Base-by-base conservation (phyloP, 2,888 invertebrate species). In the Carcina quercana region DNA sequence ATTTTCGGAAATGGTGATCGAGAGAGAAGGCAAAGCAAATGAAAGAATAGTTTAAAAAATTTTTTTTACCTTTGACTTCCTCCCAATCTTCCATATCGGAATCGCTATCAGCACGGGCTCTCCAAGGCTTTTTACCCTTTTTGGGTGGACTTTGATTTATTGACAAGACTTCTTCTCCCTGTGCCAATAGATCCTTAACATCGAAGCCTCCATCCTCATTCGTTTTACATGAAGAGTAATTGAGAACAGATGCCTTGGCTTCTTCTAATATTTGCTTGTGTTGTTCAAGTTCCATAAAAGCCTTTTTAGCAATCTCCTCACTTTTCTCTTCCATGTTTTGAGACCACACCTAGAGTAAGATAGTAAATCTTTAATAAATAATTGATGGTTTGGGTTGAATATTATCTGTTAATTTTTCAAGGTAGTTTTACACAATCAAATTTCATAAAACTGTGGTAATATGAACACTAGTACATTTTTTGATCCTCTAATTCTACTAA, bases 21-120 rank as follows among this genome's bases (percentile, higher is more conserved):
- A n/a, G n/a, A n/a, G n/a, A n/a, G n/a, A n/a, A n/a, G n/a, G n/a
- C n/a, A n/a, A n/a, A n/a, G n/a, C n/a, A n/a, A n/a, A n/a, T n/a
- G n/a, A n/a, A n/a, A n/a, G n/a, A n/a, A n/a, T n/a, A 17, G 17
- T 5, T 17, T 7, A 17, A 17, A 17, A 20, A 3, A 20, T 5
- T 5, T 24, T 24, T 11, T 12, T 11, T 24, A 24, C 88, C 88
- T 72, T 89, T 87, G 29, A 93, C 92, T 80, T 92, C 92, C 60
- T 92, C 91, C 88, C 89, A 91, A 56, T 90, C 87, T 43, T 88
- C 90, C 30, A 88, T 82, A 51, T 92, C 92, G 2, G 89, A 89
- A 28, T 88, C 88, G 48, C 86, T 87, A 14, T 71, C 67, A 45
- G 62, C 48, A 46, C 53, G 63, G 1, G 26, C 38, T 34, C 52